Evolutionary conservation across 2,113 vertebrate species (phyloP).

Genomic region (Cyphomyrus discorhynchus): DNA sequence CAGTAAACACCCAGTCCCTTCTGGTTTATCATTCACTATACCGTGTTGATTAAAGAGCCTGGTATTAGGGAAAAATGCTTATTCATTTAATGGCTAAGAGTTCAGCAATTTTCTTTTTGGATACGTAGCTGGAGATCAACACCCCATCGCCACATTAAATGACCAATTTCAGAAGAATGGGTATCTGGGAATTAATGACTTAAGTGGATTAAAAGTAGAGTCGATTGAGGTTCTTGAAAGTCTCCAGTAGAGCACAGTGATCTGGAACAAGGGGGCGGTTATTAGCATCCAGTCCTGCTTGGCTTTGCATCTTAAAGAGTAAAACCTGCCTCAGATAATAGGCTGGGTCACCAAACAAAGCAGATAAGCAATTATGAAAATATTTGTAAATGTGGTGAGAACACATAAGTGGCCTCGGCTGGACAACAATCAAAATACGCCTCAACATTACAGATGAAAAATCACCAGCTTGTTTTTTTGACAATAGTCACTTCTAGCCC

Average conservation of each 20-base stretch:
- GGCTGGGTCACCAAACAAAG: not conserved
- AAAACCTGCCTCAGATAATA: not conserved
- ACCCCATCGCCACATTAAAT: not conserved
- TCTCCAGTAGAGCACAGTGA: not conserved
- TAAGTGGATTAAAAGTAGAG: not conserved
- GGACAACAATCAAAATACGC: not conserved
- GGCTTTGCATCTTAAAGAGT: slow-evolving; percentile 7
- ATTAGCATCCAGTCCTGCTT: not conserved
- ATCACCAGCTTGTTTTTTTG: not conserved
- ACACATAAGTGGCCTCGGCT: not conserved
- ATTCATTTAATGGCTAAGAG: not conserved
- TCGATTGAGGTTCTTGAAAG: not conserved
- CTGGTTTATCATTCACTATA: not conserved
- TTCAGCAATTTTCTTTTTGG: not conserved
- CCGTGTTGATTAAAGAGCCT: not conserved
- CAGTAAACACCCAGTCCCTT: not conserved
- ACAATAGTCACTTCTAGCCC: not conserved
- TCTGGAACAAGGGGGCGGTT: not conserved
- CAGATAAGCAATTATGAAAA: not conserved
- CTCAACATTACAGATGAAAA: not conserved
- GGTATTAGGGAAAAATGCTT: not conserved
- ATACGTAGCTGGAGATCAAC: slow-evolving; percentile 1
- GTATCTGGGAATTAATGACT: not conserved
- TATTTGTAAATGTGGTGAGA: not conserved
- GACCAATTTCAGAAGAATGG: not conserved